A percentile compares a stretch with the other conserved stretches of the same genome.
These are phyloP conservation scores for Scaptomyza tumidula DNA, from an alignment of 2,888 invertebrate species.

Conservation along the genomic window DNA sequence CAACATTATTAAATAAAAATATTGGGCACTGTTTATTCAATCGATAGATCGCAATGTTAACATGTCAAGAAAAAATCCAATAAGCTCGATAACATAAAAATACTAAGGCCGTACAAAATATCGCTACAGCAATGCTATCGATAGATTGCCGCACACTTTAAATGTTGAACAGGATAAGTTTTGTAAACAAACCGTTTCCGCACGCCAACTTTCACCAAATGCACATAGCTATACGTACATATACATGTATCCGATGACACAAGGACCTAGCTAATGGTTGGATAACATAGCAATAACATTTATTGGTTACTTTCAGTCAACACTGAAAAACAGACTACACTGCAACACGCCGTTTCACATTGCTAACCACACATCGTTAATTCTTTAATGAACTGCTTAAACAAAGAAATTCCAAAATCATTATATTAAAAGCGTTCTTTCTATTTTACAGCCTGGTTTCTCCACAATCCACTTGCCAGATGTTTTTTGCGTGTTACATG, in stretches of 20 bases:
- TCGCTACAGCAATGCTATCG: neutral
- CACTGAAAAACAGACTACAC: conserved; percentile 25
- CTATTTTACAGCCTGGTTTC: conserved; percentile 44
- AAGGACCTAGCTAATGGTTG: neutral
- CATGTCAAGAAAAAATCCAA: neutral
- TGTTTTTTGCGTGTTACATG: conserved; percentile 15
- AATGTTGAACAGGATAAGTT: neutral
- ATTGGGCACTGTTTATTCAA: neutral
- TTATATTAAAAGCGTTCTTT: conserved; percentile 48
- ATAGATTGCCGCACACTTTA: neutral
- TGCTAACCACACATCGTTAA: conserved; percentile 67
- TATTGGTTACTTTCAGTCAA: conserved; percentile 33
- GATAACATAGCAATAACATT: conserved; percentile 32
- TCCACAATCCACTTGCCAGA: conserved; percentile 18
- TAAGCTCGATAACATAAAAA: neutral
- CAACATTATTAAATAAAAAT: neutral
- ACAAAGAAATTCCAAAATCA: conserved; percentile 51
- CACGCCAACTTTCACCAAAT: neutral
- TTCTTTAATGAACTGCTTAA: conserved; percentile 64
- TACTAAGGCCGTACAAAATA: neutral
- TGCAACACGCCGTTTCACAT: conserved; percentile 39
- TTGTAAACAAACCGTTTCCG: neutral
- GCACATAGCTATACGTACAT: neutral
- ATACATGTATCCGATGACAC: neutral
- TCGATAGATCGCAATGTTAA: conserved; percentile 1